These are phyloP conservation scores for Eubasilissa splendida DNA, from an alignment of 2,888 invertebrate species.

Conservation along the genomic window DNA sequence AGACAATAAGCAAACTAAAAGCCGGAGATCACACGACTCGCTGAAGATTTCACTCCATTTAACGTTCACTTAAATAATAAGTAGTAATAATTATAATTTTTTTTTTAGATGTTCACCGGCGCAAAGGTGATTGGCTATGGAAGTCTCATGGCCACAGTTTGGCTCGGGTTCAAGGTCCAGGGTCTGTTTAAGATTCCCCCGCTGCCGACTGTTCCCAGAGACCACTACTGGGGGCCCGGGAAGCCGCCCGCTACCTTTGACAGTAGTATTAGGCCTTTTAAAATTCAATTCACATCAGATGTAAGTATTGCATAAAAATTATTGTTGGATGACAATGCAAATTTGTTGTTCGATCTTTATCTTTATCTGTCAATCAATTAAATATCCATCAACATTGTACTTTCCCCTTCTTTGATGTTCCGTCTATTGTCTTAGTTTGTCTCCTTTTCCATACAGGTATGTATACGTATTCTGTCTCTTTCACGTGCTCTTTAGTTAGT, in stretches of 20 bases:
- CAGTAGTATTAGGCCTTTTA: conserved; percentile 45
- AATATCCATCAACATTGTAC: no score
- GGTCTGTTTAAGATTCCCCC: conserved; percentile 44
- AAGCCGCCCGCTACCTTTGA: conserved; percentile 37
- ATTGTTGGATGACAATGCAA: neutral
- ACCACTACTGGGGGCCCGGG: conserved; percentile 56
- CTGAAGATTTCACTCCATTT: no score
- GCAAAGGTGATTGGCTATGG: conserved; percentile 21
- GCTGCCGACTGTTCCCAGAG: conserved; percentile 42
- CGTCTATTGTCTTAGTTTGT: no score
- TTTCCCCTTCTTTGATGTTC: no score
- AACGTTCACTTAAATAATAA: no score
- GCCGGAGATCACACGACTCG: no score
- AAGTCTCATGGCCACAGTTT: conserved; percentile 26
- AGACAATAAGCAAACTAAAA: no score
- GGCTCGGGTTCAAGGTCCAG: conserved; percentile 35
- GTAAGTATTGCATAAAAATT: conserved; percentile 24
- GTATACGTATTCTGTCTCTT: no score
- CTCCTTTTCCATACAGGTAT: no score
- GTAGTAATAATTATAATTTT: neutral
- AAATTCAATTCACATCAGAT: conserved; percentile 38
- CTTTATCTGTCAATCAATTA: no score
- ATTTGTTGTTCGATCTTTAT: neutral
- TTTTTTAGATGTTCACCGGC: conserved; percentile 41
- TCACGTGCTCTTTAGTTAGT: no score